Conservation (phyloP, 2,113 vertebrate genomes). For the Tyto alba region DNA sequence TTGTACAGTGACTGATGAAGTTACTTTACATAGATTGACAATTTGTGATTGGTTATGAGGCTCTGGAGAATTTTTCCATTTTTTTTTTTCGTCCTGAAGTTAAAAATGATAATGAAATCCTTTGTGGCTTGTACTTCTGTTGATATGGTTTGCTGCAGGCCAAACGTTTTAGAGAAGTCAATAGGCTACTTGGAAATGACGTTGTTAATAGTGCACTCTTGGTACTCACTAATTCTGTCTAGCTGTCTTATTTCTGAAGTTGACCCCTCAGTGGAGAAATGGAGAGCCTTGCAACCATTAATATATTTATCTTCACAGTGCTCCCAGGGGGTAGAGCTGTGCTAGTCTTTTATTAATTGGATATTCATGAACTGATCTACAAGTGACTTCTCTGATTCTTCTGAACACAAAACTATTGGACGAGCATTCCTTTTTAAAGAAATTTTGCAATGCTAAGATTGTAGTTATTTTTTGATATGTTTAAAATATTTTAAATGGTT, state of each 20-base stretch:
- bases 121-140: neutral
- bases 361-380: neutral
- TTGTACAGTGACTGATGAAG: neutral
- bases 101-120: neutral
- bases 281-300: neutral
- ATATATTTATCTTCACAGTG: neutral
- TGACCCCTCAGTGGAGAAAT: neutral
- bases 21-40: neutral
- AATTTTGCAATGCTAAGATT: neutral
- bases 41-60: neutral
- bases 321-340: neutral
- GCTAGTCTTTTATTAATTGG: neutral
- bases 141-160: neutral
- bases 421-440: neutral
- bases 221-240: neutral
- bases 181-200: neutral
- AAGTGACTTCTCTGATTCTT: neutral
- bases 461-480: neutral
- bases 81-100: neutral
- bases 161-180: neutral
- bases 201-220: neutral
- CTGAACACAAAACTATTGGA: neutral
- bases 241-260: neutral
- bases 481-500: neutral
- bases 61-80: neutral